Evolutionary conservation across 92 coral and sea anemone genomes (phyloP), one percentile per base, ranked within the genome.

Genomic region (Epizoanthus rinbou): DNA sequence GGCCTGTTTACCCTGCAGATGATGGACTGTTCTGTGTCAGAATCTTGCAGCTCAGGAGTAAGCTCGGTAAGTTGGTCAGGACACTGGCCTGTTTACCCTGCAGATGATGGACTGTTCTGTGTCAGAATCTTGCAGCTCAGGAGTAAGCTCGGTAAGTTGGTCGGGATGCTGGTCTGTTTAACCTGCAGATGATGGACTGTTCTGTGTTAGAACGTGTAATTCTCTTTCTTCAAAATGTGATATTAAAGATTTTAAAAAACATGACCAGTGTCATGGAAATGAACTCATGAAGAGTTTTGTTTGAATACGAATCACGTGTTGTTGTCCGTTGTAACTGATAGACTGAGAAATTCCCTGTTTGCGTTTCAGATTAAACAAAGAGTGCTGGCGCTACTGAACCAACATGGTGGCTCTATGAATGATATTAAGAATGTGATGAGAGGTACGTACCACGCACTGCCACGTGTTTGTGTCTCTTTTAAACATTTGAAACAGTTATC

Each of bases 401-500:
- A 96, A 87, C 98, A 96, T 74, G 99, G 99, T 6, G 99, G 99
- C 3, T 91, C 95, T 31, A 85, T 96, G 93, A 96, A 96, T 47
- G 99, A 96, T 81, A 96, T 96, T 76, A 92, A 91, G 85, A 89
- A 95, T 45, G 94, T 96, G 19, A 91, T 96, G 95, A 85, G 99
- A 94, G 99, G 99, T 96, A 25, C 79, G 88, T 23, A 3, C 18
- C 69, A 24, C 18, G 56, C 31, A 1, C 52, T 19, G 41, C 33
- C 13, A 5, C 11, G 57, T 17, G 18, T 62, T 21, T 18, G 15
- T 13, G 64, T 28, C 57, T 1, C 39, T 2, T 35, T 2, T 35
- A 2, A 4, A 35, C 39, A 35, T 2, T 35, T 35, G n/a, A n/a
- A 35, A 2, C 39, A 35, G 4, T 35, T 2, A 35, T 4, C 39